Conservation (phyloP, 2,888 invertebrate species). For the Tethea ocularis region DNA sequence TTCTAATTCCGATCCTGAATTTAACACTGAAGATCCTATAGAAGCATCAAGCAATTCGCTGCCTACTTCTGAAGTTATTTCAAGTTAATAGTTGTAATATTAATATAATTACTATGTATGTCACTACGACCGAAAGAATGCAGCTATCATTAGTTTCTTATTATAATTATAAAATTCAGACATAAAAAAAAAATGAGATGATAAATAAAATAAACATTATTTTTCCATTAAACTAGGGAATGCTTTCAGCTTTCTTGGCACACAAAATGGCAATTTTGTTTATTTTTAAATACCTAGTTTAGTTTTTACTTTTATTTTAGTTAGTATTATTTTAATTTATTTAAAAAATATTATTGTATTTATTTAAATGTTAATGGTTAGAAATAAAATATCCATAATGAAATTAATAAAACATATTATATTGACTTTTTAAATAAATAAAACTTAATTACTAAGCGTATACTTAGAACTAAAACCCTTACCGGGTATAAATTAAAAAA, state of each 20-base stretch:
- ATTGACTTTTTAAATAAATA: constrained; percentile 83
- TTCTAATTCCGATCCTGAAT: not conserved
- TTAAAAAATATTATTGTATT: too few relatives aligned
- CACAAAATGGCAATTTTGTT: too few relatives aligned
- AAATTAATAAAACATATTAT: constrained; percentile 78
- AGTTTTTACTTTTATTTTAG: too few relatives aligned
- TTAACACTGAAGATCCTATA: not conserved
- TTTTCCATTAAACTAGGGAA: too few relatives aligned
- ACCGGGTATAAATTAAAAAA: constrained; percentile 60
- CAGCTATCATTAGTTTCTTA: not conserved
- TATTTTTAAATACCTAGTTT: too few relatives aligned
- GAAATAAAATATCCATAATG: constrained; percentile 50
- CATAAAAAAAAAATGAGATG: too few relatives aligned
- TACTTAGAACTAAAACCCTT: constrained; percentile 65
- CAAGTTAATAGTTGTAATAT: not conserved
- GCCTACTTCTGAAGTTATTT: not conserved
- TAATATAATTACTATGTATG: too few relatives aligned
- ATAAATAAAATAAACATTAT: too few relatives aligned
- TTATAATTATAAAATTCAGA: not conserved
- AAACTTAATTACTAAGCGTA: constrained; percentile 79
- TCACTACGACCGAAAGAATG: not conserved
- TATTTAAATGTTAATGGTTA: too few relatives aligned
- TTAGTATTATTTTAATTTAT: too few relatives aligned
- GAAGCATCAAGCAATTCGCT: not conserved
- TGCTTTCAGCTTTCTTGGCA: too few relatives aligned